Base-by-base conservation (phyloP, 2,888 invertebrate species). In the Calameuta idolon region DNA sequence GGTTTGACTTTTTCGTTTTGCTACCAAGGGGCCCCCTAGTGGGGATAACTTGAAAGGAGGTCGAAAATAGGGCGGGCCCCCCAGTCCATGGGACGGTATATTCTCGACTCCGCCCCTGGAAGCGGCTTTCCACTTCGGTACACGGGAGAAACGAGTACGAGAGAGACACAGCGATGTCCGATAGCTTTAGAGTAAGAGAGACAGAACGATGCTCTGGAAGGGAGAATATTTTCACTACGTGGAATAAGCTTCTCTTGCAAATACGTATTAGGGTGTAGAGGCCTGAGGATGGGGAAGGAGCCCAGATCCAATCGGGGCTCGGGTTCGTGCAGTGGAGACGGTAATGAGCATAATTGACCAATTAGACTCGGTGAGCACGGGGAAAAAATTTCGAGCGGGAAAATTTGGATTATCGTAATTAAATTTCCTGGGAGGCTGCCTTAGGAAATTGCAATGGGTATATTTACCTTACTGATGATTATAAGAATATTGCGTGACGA, bases 341-440 rank as follows among this genome's bases (percentile, higher is more conserved):
- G 90, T 91, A 91, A 91, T 91, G 91, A 91, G 90, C 89, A 89
- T 90, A 91, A 91, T 91, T 91, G 91, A 91, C 90, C 91, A 91
- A 91, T 91, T 91, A 91, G 91, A 87, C 86, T 86, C 83, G 84
- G 83, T 85, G 89, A 88, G 88, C 86, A 87, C 85, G 85, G 82
- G 81, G 84, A 87, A 87, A 88, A 86, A 88, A 85, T 74, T 69
- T 31, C 76, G 23, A 55, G 69, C 77, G 80, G 80, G 79, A 82
- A 83, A 82, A 79, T 81, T 86, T 86, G 81, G 82, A 83, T 86
- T 82, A 76, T 78, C 81, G 76, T 83, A 80, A 31, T 71, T 34
- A 33, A 33, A 71, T 71, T 71, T 34, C 30, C 31, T 34, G 71
- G 71, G 33, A 34, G 71, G 12, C 31, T 71, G 15, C 31, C 9